phyloP scores from a whole-genome alignment of 2,888 invertebrate genomes.

The Athalia rosae region DNA sequence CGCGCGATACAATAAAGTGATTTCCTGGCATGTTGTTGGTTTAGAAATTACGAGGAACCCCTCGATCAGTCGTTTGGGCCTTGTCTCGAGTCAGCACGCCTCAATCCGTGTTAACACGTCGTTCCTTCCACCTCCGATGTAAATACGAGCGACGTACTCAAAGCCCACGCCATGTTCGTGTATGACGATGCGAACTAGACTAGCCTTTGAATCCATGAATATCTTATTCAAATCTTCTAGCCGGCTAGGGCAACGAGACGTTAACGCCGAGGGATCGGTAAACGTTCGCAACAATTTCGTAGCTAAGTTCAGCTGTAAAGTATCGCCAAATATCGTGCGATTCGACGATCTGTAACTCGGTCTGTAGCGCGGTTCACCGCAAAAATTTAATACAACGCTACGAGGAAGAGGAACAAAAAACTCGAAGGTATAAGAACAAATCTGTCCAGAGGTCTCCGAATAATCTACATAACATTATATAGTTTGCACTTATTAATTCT shows the following conservation, averaged over 20 bases:
- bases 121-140: constrained; percentile 32
- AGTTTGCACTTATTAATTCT: neutral
- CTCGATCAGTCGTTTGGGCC: constrained; percentile 8
- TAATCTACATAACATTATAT: too few relatives aligned
- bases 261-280: constrained; percentile 26
- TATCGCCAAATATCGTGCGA: neutral
- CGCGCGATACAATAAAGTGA: neutral
- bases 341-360: neutral
- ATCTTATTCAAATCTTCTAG: constrained; percentile 35
- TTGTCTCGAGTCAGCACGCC: constrained; percentile 13
- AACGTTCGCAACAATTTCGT: neutral
- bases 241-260: constrained; percentile 27
- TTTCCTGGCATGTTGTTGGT: neutral
- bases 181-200: neutral
- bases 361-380: too few relatives aligned
- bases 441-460: too few relatives aligned
- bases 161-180: constrained; percentile 19
- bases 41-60: neutral
- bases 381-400: too few relatives aligned
- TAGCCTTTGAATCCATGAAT: constrained; percentile 39
- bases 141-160: constrained; percentile 29
- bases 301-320: too few relatives aligned
- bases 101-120: constrained; percentile 33
- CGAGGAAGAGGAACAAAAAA: neutral
- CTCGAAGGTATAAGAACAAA: neutral